Conservation (phyloP, 1,140 invertebrate species). For the Pseudomyrmex sp. region DNA sequence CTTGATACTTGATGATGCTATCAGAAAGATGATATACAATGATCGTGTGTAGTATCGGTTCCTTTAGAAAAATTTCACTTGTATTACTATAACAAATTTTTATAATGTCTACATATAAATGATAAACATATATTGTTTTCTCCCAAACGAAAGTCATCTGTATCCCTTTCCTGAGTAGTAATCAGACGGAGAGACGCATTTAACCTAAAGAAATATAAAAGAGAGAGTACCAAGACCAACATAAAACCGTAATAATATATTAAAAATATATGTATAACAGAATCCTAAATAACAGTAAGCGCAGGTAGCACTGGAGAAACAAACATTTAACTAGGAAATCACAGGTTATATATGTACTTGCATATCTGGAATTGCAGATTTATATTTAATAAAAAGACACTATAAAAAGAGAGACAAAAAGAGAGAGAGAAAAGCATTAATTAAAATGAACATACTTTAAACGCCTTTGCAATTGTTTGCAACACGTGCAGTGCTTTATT, state of each 20-base stretch:
- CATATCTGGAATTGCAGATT: conserved; percentile 65
- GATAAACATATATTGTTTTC: conserved; percentile 15
- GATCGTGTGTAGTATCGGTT: background rate
- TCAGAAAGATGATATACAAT: background rate
- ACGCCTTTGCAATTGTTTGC: conserved; percentile 53
- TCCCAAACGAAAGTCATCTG: conserved; percentile 8
- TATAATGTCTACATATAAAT: conserved; percentile 20
- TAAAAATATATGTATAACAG: conserved; percentile 64
- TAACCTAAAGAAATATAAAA: conserved; percentile 35
- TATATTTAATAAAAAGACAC: conserved; percentile 63
- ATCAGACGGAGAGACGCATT: conserved; percentile 8
- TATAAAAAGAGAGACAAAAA: conserved; percentile 5
- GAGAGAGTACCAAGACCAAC: conserved; percentile 38
- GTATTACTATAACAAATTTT: conserved; percentile 20
- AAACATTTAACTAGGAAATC: conserved; percentile 68
- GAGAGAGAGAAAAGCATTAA: conserved; percentile 59
- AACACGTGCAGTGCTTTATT: conserved; percentile 59
- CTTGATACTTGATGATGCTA: background rate
- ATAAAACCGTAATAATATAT: conserved; percentile 60
- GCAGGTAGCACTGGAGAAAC: conserved; percentile 65
- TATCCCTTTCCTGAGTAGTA: conserved; percentile 35
- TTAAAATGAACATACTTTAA: conserved; percentile 67
- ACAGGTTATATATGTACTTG: conserved; percentile 48
- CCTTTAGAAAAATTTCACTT: background rate
- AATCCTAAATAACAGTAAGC: conserved; percentile 64